A percentile compares a stretch with the other conserved stretches of the same genome.
These are phyloP conservation scores for Drosophila pectinifera DNA, from an alignment of 1,140 invertebrate species.

Conservation along the genomic window DNA sequence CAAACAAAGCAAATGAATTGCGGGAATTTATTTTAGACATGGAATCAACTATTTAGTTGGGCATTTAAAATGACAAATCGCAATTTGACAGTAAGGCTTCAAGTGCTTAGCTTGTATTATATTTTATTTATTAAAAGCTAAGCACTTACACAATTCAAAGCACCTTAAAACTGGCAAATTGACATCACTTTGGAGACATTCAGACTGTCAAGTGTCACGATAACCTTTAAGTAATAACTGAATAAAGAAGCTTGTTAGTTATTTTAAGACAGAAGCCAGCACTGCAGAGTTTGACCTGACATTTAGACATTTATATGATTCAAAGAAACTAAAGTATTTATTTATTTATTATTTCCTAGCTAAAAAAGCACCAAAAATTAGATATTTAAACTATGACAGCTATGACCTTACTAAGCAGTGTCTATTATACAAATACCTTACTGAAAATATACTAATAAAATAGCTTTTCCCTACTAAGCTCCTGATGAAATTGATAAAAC, in stretches of 20 bases:
- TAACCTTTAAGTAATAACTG: background rate
- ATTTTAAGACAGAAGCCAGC: background rate
- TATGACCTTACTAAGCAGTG: background rate
- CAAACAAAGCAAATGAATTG: constrained; percentile 45
- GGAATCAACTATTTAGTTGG: constrained; percentile 8
- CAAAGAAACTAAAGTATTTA: too few relatives aligned
- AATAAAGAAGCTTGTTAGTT: background rate
- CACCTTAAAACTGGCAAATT: too few relatives aligned
- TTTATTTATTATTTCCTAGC: too few relatives aligned
- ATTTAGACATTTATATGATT: background rate
- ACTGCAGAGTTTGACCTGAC: too few relatives aligned
- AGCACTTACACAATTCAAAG: too few relatives aligned
- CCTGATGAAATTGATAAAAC: constrained; percentile 16
- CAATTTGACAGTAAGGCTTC: constrained; percentile 18
- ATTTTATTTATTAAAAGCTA: too few relatives aligned
- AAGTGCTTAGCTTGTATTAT: background rate
- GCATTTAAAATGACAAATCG: constrained; percentile 19
- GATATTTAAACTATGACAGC: background rate
- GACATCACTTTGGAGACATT: background rate
- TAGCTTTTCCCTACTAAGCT: background rate
- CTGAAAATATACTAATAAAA: constrained; percentile 6
- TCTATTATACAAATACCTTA: background rate
- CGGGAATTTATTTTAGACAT: constrained; percentile 21
- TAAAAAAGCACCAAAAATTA: background rate
- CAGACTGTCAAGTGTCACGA: background rate